Percentiles rank a stretch among this genome's conserved stretches.
Evolutionary conservation across 1,140 invertebrate species (phyloP).

Genomic region (Ridgeia piscesae): DNA sequence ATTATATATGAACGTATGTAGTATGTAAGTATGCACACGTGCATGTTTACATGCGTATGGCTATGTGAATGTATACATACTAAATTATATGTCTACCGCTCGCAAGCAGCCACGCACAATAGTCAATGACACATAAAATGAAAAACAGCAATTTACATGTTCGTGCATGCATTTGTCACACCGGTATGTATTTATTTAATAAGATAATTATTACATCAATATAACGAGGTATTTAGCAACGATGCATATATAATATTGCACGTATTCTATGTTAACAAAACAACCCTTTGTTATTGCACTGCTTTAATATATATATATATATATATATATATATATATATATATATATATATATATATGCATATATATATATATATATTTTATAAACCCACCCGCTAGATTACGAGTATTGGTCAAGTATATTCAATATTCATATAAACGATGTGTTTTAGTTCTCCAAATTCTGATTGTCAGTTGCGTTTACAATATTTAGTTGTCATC

Average conservation of each 20-base stretch:
- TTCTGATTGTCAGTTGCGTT: neutral
- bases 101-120: neutral
- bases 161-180: neutral
- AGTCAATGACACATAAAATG: neutral
- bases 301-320: neutral
- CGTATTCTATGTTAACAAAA: neutral
- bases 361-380: too few relatives aligned
- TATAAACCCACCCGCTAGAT: neutral
- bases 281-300: neutral
- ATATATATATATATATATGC: neutral
- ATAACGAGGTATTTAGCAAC: neutral
- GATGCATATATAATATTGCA: neutral
- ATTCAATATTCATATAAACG: neutral
- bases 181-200: neutral
- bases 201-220: neutral
- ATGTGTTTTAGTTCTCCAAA: neutral
- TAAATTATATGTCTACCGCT: neutral
- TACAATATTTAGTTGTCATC: neutral
- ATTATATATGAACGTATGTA: too few relatives aligned
- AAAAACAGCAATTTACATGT: neutral
- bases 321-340: neutral
- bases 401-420: neutral
- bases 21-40: too few relatives aligned
- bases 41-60: too few relatives aligned
- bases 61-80: too few relatives aligned